These are phyloP conservation scores for Lichenostomus cassidix DNA, from an alignment of 2,113 vertebrate species.

Conservation along the genomic window DNA sequence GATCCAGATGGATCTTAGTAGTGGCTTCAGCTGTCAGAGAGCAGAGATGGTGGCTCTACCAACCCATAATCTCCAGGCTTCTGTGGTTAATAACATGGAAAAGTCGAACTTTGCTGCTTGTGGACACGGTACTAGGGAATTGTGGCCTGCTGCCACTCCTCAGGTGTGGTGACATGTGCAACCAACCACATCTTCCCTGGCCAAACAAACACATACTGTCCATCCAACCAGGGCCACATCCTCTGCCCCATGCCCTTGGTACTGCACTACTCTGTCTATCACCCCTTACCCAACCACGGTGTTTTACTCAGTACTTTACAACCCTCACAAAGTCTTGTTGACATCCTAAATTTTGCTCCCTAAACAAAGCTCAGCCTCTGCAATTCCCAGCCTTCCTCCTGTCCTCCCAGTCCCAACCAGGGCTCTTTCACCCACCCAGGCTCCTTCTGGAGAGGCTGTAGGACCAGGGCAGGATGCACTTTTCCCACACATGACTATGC, in stretches of 20 bases:
- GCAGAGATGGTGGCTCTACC: neutral
- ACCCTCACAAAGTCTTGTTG: neutral
- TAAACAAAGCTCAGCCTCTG: neutral
- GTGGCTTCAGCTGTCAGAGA: neutral
- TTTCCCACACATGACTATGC: neutral
- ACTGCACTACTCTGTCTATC: accelerated
- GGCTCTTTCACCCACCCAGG: neutral
- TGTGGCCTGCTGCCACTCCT: neutral
- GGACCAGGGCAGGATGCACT: neutral
- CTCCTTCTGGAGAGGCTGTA: neutral
- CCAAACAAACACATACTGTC: neutral
- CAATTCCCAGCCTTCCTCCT: neutral
- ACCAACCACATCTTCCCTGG: neutral
- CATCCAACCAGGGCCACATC: neutral
- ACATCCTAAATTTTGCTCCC: neutral
- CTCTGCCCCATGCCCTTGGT: neutral
- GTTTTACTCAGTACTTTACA: accelerated
- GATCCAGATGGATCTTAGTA: neutral
- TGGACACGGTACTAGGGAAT: neutral
- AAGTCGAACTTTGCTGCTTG: neutral
- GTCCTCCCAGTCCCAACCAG: neutral
- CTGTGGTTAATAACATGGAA: neutral
- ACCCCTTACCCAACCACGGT: neutral
- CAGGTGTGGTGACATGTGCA: neutral
- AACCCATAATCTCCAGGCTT: neutral